Conservation (phyloP, 2,113 vertebrate genomes). For the Nothocercus nigrocapillus region DNA sequence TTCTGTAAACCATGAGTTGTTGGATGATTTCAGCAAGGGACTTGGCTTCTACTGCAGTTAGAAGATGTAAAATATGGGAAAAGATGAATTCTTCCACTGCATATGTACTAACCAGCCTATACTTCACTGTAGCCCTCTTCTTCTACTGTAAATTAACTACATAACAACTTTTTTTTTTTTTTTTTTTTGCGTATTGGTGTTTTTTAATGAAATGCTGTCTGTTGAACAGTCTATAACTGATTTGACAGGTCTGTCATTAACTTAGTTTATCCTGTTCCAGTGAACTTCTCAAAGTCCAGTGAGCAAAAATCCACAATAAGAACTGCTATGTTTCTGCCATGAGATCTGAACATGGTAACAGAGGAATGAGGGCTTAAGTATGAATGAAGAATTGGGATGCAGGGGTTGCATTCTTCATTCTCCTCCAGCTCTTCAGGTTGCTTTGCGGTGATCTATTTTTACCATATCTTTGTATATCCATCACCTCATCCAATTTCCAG, state of each 20-base stretch:
- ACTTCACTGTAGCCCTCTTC: background rate
- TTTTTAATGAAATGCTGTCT: background rate
- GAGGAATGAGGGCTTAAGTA: background rate
- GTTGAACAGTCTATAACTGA: background rate
- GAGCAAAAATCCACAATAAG: constrained; percentile 15
- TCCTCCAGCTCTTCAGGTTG: background rate
- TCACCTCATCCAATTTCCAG: background rate
- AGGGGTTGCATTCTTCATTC: background rate
- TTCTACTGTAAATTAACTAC: background rate
- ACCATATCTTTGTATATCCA: background rate
- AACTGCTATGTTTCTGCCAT: background rate
- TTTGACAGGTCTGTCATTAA: background rate
- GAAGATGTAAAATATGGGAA: background rate
- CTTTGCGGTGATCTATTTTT: background rate
- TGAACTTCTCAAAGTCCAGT: constrained; percentile 37
- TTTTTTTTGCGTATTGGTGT: background rate
- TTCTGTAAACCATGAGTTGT: background rate
- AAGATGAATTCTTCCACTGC: background rate
- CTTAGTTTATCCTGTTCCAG: background rate
- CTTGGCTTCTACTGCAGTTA: background rate
- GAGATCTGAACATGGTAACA: background rate
- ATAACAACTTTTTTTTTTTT: background rate
- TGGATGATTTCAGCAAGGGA: background rate
- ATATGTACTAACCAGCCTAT: background rate
- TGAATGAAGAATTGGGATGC: background rate